Conservation (phyloP, 1,140 invertebrate genomes). For the Tetragnatha versicolor region DNA sequence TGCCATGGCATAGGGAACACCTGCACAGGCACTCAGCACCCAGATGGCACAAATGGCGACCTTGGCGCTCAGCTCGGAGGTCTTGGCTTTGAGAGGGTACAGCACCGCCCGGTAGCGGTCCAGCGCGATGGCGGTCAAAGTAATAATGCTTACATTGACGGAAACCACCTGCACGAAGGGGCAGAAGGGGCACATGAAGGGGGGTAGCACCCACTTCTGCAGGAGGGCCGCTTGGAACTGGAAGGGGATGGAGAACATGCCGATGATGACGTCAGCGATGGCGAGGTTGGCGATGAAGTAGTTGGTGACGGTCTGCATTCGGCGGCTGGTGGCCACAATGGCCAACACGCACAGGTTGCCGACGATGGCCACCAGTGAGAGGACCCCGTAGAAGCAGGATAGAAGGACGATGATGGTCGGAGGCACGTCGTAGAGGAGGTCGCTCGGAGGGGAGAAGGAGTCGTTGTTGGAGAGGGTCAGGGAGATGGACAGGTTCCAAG, state of each 20-base stretch:
- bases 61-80: slow-evolving; percentile 58
- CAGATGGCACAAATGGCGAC: slow-evolving; percentile 61
- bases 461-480: background rate
- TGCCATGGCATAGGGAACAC: slow-evolving; percentile 60
- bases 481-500: background rate
- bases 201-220: slow-evolving; percentile 84
- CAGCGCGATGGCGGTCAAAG: slow-evolving; percentile 82
- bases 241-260: slow-evolving; percentile 83
- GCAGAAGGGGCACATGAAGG: slow-evolving; percentile 77
- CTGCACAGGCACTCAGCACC: slow-evolving; percentile 59
- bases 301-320: slow-evolving; percentile 90
- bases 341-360: slow-evolving; percentile 88
- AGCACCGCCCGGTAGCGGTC: slow-evolving; percentile 89
- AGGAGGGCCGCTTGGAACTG: slow-evolving; percentile 77
- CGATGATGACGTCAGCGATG: slow-evolving; percentile 89
- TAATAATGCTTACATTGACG: slow-evolving; percentile 84
- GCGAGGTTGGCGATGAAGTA: slow-evolving; percentile 94
- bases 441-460: background rate
- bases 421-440: slow-evolving; percentile 73
- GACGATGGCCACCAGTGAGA: slow-evolving; percentile 78
- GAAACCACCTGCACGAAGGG: slow-evolving; percentile 81
- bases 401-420: slow-evolving; percentile 75
- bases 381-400: slow-evolving; percentile 80
- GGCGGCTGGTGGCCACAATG: slow-evolving; percentile 82
- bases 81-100: slow-evolving; percentile 72